These are phyloP conservation scores for Papilio helenus DNA, from an alignment of 1,140 invertebrate species.

Conservation along the genomic window DNA sequence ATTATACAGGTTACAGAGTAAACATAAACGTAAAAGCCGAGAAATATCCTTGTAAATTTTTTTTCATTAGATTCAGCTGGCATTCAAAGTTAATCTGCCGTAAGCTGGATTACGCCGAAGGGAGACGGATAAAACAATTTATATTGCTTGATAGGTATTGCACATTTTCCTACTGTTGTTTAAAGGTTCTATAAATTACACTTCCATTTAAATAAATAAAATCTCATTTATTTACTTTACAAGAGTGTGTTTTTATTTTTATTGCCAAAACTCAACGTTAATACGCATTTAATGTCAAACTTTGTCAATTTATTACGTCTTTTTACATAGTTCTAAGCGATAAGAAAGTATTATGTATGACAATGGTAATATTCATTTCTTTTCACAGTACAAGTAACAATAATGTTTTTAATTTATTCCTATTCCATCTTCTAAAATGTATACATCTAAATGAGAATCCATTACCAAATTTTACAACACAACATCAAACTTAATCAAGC, in stretches of 20 bases:
- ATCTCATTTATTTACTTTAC: not conserved
- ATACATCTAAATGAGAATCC: too few species aligned
- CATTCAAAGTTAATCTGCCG: not conserved
- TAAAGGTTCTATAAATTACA: not conserved
- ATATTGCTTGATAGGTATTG: constrained; percentile 15
- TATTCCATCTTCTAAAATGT: too few species aligned
- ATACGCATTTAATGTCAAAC: too few species aligned
- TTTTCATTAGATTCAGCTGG: constrained; percentile 25
- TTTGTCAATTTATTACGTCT: too few species aligned
- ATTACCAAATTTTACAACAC: not conserved
- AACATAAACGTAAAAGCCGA: not conserved
- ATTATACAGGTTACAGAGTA: not conserved
- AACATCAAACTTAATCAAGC: not conserved
- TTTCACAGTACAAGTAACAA: too few species aligned
- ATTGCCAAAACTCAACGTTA: too few species aligned
- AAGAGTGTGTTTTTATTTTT: too few species aligned
- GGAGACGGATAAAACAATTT: constrained; percentile 4
- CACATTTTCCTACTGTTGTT: constrained; percentile 3
- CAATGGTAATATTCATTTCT: too few species aligned
- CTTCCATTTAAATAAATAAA: not conserved
- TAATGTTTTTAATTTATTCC: too few species aligned
- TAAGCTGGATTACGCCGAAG: constrained; percentile 1
- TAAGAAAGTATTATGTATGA: too few species aligned
- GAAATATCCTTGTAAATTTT: not conserved
- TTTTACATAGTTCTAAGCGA: too few species aligned